Evolutionary conservation across 2,888 invertebrate genomes (phyloP).

Genomic region (Nomada flava): DNA sequence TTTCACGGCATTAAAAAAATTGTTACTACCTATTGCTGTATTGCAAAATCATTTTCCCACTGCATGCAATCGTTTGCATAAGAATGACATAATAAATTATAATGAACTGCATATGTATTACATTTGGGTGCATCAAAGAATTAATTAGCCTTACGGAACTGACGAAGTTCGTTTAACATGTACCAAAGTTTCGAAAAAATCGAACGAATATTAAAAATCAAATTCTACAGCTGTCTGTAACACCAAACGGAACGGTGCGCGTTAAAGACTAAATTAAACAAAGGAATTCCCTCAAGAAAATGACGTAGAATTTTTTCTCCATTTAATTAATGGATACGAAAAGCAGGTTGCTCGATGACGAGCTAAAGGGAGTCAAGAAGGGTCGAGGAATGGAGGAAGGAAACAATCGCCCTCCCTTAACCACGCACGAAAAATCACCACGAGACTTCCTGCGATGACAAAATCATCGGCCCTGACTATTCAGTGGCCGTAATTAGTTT

Average conservation of each 20-base stretch:
- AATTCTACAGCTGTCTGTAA: too few relatives aligned
- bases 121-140: too few relatives aligned
- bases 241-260: not conserved
- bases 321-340: not conserved
- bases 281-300: not conserved
- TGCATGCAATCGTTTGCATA: too few relatives aligned
- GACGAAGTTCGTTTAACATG: too few relatives aligned
- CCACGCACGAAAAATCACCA: conserved; percentile 50
- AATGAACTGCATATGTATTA: too few relatives aligned
- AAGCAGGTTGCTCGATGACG: not conserved
- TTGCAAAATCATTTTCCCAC: too few relatives aligned
- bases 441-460: conserved; percentile 61
- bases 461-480: conserved; percentile 59
- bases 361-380: not conserved
- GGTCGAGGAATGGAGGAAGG: not conserved
- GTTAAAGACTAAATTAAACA: not conserved
- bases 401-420: conserved; percentile 9
- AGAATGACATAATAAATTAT: too few relatives aligned
- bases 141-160: too few relatives aligned
- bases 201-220: too few relatives aligned
- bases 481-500: conserved; percentile 61
- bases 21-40: too few relatives aligned
- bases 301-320: not conserved
- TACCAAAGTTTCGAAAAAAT: too few relatives aligned
- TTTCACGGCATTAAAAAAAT: too few relatives aligned